These are phyloP conservation scores for Procavia capensis DNA, from an alignment of 2,113 vertebrate species.

Conservation along the genomic window DNA sequence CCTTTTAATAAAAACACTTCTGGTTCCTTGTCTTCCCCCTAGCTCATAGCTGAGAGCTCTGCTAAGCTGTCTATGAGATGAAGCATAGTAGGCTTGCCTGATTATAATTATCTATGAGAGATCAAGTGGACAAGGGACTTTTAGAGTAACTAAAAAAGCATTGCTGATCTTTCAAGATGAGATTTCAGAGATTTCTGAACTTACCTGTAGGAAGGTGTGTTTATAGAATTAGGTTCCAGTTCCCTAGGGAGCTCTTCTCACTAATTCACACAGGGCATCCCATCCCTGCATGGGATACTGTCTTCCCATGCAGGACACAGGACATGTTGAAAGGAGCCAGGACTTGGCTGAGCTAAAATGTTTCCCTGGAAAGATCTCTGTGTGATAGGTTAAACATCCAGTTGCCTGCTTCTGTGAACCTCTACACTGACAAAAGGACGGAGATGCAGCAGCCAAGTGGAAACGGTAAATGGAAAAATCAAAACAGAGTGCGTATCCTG, in stretches of 20 bases:
- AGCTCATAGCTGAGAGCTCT: slow-evolving; percentile 75
- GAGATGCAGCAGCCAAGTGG: slow-evolving; percentile 6
- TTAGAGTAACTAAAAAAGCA: slow-evolving; percentile 79
- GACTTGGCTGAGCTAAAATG: slow-evolving; percentile 48
- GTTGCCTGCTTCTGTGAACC: slow-evolving; percentile 42
- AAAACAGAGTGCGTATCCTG: slow-evolving; percentile 24
- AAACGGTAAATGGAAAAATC: slow-evolving; percentile 27
- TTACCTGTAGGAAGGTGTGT: slow-evolving; percentile 75
- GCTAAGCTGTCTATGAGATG: slow-evolving; percentile 73
- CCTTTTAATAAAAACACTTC: slow-evolving; percentile 77
- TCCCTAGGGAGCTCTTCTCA: slow-evolving; percentile 47
- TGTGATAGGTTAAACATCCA: slow-evolving; percentile 51
- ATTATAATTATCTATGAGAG: slow-evolving; percentile 79
- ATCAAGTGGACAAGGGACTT: slow-evolving; percentile 79
- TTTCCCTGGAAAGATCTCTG: slow-evolving; percentile 53
- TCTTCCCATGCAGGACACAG: slow-evolving; percentile 27
- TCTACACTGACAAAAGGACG: slow-evolving; percentile 57
- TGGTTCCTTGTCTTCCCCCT: slow-evolving; percentile 73
- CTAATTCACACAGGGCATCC: slow-evolving; percentile 47
- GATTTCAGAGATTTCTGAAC: slow-evolving; percentile 75
- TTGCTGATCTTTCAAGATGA: slow-evolving; percentile 59
- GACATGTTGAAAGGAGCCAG: slow-evolving; percentile 35
- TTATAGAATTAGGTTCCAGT: slow-evolving; percentile 69
- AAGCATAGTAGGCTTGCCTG: slow-evolving; percentile 71
- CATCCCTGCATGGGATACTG: slow-evolving; percentile 52